Evolutionary conservation across 2,888 invertebrate genomes (phyloP), one percentile per base, ranked within the genome.

Genomic region (Melangyna quadrimaculata): DNA sequence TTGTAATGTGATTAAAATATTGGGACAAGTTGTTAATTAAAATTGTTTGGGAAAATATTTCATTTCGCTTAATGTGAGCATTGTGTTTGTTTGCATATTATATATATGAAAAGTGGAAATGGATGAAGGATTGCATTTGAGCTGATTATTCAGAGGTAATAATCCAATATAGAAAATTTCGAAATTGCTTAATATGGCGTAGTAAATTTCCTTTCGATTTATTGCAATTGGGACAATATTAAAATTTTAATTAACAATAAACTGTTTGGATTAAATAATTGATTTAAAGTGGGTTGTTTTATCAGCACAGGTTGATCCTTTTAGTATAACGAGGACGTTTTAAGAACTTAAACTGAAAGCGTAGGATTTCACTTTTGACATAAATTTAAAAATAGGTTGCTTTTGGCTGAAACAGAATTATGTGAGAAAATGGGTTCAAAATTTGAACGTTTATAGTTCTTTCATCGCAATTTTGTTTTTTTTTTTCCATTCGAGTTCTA

Each of bases 1-100:
- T 77, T 86, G 86, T 86, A 86, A 86, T 86, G 77, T 86, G 73
- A 86, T 86, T 86, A 81, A 86, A 86, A 81, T 81, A 80, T 78
- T 70, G 75, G 67, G 35, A 51, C 67, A 75, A 77, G 79, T 72
- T 79, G 79, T 79, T 84, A 79, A 84, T 84, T 84, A 79, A 79
- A 84, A 84, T 61, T 48, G 19, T 78, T 74, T 70, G 78, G 83
- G 55, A 78, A 83, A 78, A 78, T 83, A 83, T 78, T 83, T 83
- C 70, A 83, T 78, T 65, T 74, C 45, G 63, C 24, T 82, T 78
- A 77, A 78, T 82, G 78, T 73, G 78, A 78, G 63, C 77, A 59
- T 27, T 45, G 19, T 35, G 12, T 37, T 9, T 61, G 12, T n/a
- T 24, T 24, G 22, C 6, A 24, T 40, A n/a, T 61, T n/a, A 2